Evolutionary conservation across 1,140 invertebrate genomes (phyloP), one percentile per base, ranked within the genome.

Genomic region (Trichonephila clavipes): DNA sequence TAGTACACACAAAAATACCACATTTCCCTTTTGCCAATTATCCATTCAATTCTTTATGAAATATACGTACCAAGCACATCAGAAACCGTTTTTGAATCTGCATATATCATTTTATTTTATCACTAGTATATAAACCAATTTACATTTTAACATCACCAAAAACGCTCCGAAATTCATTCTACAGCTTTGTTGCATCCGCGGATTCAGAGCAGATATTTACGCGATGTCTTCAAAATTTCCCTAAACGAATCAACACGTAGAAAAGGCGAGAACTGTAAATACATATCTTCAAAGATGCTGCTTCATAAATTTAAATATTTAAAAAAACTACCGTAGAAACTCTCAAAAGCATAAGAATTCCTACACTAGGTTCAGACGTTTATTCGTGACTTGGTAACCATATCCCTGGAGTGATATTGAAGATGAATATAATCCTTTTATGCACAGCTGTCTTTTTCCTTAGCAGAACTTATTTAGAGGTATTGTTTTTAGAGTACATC

Each of bases 401-500:
- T 87, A 62, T 87, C 85, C 85, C 59, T 16, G 4, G 85, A 61
- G 85, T 24, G 28, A 64, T 61, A 44, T 61, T 40, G 18, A 28
- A 87, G n/a, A 87, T 87, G 85, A 87, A 87, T 87, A 64, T 87
- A 87, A 87, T 87, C 59, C 58, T 18, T 59, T 87, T 87, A 87
- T 51, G 72, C 14, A 81, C 28, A 81, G 7, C n/a, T 24, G 62
- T 64, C 18, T 24, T 19, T 24, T 81, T 64, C 51, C 66, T 69
- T 89, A 18, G 88, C 34, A 6, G n/a, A 81, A 81, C 66, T 58
- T 62, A 51, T 72, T 69, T 90, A 24, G 51, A 44, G 19, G 51
- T 44, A 90, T 90, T 90, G 88, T 90, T 81, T 90, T 90, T 61
- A 89, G 72, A 81, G 28, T 89, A 89, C 72, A 51, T 90, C 69